A percentile compares a stretch with the other conserved stretches of the same genome.
phyloP scores from a whole-genome alignment of 2,888 invertebrate genomes.

The Operophtera brumata region DNA sequence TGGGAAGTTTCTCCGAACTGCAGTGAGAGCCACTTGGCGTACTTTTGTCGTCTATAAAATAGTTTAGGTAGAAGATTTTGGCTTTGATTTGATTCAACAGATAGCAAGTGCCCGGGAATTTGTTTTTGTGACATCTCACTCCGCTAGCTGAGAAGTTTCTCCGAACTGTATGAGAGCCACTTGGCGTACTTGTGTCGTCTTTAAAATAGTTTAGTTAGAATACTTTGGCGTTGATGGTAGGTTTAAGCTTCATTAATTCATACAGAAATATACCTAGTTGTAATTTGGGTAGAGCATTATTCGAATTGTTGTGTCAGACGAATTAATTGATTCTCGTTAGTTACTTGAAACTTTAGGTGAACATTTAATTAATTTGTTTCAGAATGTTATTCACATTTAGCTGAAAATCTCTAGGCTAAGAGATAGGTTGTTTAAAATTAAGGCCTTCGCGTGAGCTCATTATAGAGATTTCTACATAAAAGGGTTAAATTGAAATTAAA shows the following conservation, averaged over 20 bases:
- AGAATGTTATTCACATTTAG: too few species aligned
- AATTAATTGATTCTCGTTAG: neutral
- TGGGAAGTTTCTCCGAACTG: constrained; percentile 13
- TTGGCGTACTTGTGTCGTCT: constrained; percentile 47
- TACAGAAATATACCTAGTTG: neutral
- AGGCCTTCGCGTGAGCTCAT: too few species aligned
- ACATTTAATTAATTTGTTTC: too few species aligned
- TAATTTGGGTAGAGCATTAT: neutral
- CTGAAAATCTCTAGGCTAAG: too few species aligned
- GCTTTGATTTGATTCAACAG: too few species aligned
- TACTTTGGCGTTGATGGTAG: neutral
- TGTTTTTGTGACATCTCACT: constrained; percentile 19
- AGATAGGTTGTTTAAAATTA: too few species aligned
- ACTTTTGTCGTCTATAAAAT: constrained; percentile 42
- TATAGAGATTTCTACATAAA: too few species aligned
- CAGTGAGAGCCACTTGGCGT: constrained; percentile 44
- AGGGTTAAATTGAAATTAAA: too few species aligned
- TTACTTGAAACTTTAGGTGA: neutral
- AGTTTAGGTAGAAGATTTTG: neutral
- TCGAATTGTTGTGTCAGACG: neutral
- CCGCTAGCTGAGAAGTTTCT: constrained; percentile 10
- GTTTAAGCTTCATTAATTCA: neutral
- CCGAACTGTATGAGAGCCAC: constrained; percentile 37
- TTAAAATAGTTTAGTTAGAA: constrained; percentile 15
- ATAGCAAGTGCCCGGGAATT: constrained; percentile 23